These are phyloP conservation scores for Cassiopea andromeda DNA, from an alignment of 30 jellyfish, hydroid and myxozoan genomes.

Conservation along the genomic window DNA sequence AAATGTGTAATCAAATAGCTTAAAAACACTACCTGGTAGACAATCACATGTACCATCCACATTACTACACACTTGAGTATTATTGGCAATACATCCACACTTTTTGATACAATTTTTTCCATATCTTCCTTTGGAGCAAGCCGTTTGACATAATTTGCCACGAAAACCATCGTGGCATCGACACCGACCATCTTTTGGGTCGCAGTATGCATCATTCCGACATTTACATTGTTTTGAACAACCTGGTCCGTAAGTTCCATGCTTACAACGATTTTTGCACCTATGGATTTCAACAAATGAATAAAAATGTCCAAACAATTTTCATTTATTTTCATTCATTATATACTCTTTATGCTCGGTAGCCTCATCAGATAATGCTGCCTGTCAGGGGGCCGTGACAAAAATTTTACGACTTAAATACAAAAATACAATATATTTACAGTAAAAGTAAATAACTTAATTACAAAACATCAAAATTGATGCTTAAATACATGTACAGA, in stretches of 20 bases:
- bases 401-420: no score
- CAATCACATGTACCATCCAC: slow-evolving; percentile 84
- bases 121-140: slow-evolving; percentile 66
- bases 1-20: not conserved
- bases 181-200: slow-evolving; percentile 71
- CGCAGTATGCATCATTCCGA: slow-evolving; percentile 67
- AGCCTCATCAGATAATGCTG: no score
- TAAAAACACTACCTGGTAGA: slow-evolving; percentile 65
- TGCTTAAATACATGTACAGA: no score
- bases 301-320: no score
- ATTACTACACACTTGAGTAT: slow-evolving; percentile 77
- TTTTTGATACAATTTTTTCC: slow-evolving; percentile 70
- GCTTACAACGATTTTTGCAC: slow-evolving; percentile 60
- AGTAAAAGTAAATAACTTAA: no score
- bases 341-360: no score
- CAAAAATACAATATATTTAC: no score
- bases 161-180: slow-evolving; percentile 75
- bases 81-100: slow-evolving; percentile 70
- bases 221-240: slow-evolving; percentile 65
- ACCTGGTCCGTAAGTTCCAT: slow-evolving; percentile 74
- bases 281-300: not conserved
- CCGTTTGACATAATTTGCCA: slow-evolving; percentile 76
- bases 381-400: no score
- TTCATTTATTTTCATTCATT: no score
- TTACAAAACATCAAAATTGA: no score